These are phyloP conservation scores for Neoascia interrupta DNA, from an alignment of 2,888 invertebrate genomes.

Conservation along the genomic window DNA sequence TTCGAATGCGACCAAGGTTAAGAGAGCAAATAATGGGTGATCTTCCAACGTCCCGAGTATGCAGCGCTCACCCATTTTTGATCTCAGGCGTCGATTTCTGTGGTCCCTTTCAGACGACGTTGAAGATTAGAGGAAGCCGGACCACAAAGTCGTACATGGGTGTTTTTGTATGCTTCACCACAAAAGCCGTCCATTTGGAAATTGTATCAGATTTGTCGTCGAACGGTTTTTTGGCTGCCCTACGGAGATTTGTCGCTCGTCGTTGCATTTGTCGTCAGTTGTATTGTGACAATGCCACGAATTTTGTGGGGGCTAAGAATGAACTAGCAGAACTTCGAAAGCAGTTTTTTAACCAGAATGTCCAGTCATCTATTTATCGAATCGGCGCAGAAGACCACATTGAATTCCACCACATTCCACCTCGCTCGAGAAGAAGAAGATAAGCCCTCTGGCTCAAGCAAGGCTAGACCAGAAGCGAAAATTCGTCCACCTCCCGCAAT, in stretches of 20 bases:
- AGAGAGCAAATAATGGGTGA: slow-evolving; percentile 54
- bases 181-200: slow-evolving; percentile 60
- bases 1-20: slow-evolving; percentile 45
- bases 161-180: slow-evolving; percentile 39
- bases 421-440: no score
- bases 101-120: slow-evolving; percentile 23
- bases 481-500: no score
- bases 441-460: no score
- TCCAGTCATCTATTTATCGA: no score
- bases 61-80: slow-evolving; percentile 28
- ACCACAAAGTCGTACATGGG: slow-evolving; percentile 45
- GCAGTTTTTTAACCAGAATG: no score
- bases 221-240: background rate
- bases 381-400: no score
- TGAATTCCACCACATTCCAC: no score
- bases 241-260: background rate
- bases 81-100: slow-evolving; percentile 45
- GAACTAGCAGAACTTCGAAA: no score
- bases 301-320: background rate
- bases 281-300: background rate
- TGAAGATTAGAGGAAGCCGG: slow-evolving; percentile 6
- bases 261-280: background rate
- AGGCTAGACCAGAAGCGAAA: no score
- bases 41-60: slow-evolving; percentile 47
- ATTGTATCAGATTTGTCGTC: slow-evolving; percentile 38